A percentile compares a stretch with the other conserved stretches of the same genome.
These are phyloP conservation scores for western clawed frog (Xenopus tropicalis) DNA, from an alignment of 2,113 vertebrate genomes.

Conservation along the genomic window UCB_Xtro_10.0 CM004449.2:113985501-113986000, in stretches of 20 bases:
- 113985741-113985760: constrained; percentile 31
- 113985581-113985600: background rate
- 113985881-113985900: constrained; percentile 6
- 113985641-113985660: background rate
- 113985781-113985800: constrained; percentile 18
- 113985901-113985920: background rate
- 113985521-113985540: background rate
- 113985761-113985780: constrained; percentile 9
- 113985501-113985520: background rate
- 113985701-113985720: background rate
- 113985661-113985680: background rate
- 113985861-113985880: background rate
- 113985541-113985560: background rate
- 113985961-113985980: too few relatives aligned
- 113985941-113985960: background rate
- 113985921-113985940: background rate
- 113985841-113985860: background rate
- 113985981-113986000: too few relatives aligned
- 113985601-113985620: background rate
- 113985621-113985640: background rate
- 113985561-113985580: background rate
- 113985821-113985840: constrained; percentile 1
- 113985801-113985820: constrained; percentile 3
- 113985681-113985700: constrained; percentile 7
- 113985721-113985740: background rate